These are phyloP conservation scores for Melanotaenia maccullochi DNA, from an alignment of 2,797 vertebrate species.

Conservation along the genomic window DNA sequence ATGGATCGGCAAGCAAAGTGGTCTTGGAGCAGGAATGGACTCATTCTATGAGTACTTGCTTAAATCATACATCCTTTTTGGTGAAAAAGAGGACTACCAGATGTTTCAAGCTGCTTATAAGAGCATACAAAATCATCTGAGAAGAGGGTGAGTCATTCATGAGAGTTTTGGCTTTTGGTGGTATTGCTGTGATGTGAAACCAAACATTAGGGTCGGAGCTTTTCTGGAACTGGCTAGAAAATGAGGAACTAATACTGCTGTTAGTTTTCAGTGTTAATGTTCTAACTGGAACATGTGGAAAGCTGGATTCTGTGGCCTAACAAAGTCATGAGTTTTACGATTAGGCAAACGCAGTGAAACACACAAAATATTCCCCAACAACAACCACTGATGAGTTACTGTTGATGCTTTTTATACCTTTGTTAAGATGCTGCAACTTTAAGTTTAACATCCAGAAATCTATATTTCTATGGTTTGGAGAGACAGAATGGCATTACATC, in stretches of 20 bases:
- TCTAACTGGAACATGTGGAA: slow-evolving; percentile 2
- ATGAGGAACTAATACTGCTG: slow-evolving; percentile 29
- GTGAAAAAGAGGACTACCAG: slow-evolving; percentile 92
- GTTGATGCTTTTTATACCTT: not conserved
- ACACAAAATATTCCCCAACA: too few relatives aligned
- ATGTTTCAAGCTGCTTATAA: slow-evolving; percentile 94
- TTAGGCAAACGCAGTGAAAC: not conserved
- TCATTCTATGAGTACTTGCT: slow-evolving; percentile 98
- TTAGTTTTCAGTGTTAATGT: not conserved
- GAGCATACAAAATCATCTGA: slow-evolving; percentile 94
- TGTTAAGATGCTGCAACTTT: not conserved
- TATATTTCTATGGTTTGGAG: not conserved
- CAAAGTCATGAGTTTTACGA: not conserved
- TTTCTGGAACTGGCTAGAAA: not conserved
- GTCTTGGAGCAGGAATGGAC: slow-evolving; percentile 94
- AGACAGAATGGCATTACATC: not conserved
- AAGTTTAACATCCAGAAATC: too few relatives aligned
- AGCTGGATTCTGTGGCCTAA: slow-evolving; percentile 6
- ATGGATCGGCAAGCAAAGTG: slow-evolving; percentile 97
- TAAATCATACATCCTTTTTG: slow-evolving; percentile 98
- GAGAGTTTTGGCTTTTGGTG: not conserved
- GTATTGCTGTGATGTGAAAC: not conserved
- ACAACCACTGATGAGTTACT: too few relatives aligned
- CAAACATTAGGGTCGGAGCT: not conserved
- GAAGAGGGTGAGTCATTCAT: slow-evolving; percentile 89